Percentiles rank a stretch among this genome's conserved stretches.
These are phyloP conservation scores for Taphrorychus bicolor DNA, from an alignment of 2,888 invertebrate species.

Conservation along the genomic window DNA sequence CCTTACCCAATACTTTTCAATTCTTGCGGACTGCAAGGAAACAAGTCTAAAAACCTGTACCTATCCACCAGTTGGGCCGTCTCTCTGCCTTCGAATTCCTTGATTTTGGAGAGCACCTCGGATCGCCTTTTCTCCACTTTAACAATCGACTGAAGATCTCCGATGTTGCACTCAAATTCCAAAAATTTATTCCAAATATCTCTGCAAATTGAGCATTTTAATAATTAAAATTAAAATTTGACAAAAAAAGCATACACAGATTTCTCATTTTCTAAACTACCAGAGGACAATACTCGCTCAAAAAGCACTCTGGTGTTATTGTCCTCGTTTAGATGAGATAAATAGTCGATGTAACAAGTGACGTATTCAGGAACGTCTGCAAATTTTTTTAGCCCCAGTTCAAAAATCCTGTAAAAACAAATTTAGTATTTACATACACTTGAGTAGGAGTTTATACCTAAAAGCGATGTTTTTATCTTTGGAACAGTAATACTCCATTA, in stretches of 20 bases:
- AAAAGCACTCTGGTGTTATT: constrained; percentile 99
- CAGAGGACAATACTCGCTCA: constrained; percentile 93
- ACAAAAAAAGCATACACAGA: constrained; percentile 71
- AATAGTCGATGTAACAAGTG: constrained; percentile 93
- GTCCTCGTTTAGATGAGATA: constrained; percentile 98
- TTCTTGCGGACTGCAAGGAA: constrained; percentile 91
- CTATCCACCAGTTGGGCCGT: constrained; percentile 96
- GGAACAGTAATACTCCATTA: constrained; percentile 99
- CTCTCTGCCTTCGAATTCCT: constrained; percentile 96
- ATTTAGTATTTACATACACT: background rate
- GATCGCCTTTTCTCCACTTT: constrained; percentile 96
- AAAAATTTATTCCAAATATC: constrained; percentile 99
- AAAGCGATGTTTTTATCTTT: constrained; percentile 98
- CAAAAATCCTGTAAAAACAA: constrained; percentile 77
- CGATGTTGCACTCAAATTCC: constrained; percentile 98
- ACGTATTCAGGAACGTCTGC: constrained; percentile 95
- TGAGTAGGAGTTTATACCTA: constrained; percentile 57
- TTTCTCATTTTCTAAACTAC: constrained; percentile 87
- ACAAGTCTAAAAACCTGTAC: constrained; percentile 94
- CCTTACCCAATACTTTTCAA: constrained; percentile 86
- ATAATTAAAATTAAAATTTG: background rate
- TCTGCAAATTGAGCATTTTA: constrained; percentile 58
- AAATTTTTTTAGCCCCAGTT: constrained; percentile 96
- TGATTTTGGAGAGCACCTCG: constrained; percentile 90
- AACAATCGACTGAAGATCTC: constrained; percentile 94